Evolutionary conservation across 2,888 invertebrate genomes (phyloP).

Genomic region (Hypsopygia costalis): DNA sequence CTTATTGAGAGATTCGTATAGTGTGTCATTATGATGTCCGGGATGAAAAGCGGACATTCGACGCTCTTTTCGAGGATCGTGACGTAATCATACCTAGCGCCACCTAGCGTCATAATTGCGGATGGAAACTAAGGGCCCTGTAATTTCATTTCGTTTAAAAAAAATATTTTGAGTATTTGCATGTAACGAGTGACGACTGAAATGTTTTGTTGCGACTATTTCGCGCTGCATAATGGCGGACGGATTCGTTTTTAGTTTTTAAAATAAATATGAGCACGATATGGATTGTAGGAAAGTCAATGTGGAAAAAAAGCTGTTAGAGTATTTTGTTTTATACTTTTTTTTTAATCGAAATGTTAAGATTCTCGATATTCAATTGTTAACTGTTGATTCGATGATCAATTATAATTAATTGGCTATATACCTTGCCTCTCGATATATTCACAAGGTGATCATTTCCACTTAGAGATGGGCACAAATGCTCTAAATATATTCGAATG

Average conservation of each 20-base stretch:
- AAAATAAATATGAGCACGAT: too few relatives aligned
- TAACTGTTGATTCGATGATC: too few relatives aligned
- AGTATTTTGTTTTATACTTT: too few relatives aligned
- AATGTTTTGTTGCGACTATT: background rate
- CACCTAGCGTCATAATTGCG: conserved; percentile 45
- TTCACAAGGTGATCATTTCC: too few relatives aligned
- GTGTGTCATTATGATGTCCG: conserved; percentile 26
- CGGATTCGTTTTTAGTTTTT: background rate
- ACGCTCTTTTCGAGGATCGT: conserved; percentile 39
- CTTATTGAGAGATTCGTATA: conserved; percentile 13
- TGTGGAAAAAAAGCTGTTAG: too few relatives aligned
- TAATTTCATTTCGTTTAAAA: conserved; percentile 26
- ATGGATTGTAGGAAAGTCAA: too few relatives aligned
- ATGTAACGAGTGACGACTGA: conserved; percentile 3
- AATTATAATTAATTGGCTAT: too few relatives aligned
- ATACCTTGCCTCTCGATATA: too few relatives aligned
- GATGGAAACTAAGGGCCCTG: conserved; percentile 32
- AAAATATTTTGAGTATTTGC: conserved; percentile 5
- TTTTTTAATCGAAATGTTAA: too few relatives aligned
- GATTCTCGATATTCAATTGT: too few relatives aligned
- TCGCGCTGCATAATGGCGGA: background rate
- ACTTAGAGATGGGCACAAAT: too few relatives aligned
- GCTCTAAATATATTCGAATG: too few relatives aligned
- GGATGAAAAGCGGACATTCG: conserved; percentile 32
- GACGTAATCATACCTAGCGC: conserved; percentile 42